These are phyloP conservation scores for Nesogale talazaci DNA, from an alignment of 2,113 vertebrate genomes.

Conservation along the genomic window DNA sequence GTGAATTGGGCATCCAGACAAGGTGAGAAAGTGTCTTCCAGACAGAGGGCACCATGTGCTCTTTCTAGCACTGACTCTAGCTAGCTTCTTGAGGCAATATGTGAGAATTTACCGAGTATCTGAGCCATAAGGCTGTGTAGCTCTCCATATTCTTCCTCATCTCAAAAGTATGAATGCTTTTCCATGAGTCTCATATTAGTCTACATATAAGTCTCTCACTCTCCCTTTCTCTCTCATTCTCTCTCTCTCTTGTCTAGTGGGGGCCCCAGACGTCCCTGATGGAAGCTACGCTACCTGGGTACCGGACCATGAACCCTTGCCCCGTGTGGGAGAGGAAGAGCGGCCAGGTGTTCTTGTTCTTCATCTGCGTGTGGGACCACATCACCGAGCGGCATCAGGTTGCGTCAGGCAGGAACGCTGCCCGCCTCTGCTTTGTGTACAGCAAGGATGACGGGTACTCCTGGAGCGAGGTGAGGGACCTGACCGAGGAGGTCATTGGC, in stretches of 20 bases:
- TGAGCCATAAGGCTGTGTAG: neutral
- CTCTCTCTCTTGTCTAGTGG: constrained; percentile 78
- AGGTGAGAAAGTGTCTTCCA: neutral
- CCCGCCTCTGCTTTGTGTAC: constrained; percentile 90
- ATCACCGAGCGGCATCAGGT: constrained; percentile 89
- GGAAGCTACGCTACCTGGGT: constrained; percentile 70
- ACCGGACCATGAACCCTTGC: constrained; percentile 89
- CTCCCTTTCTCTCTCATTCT: constrained; percentile 68
- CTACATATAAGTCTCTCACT: neutral
- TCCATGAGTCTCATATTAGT: constrained; percentile 33
- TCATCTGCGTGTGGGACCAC: constrained; percentile 91
- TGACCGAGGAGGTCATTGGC: constrained; percentile 90
- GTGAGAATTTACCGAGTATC: constrained; percentile 8
- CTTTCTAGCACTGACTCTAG: neutral
- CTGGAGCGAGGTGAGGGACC: constrained; percentile 90
- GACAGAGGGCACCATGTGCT: neutral
- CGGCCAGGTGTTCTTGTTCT: constrained; percentile 91
- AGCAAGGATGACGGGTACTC: constrained; percentile 88
- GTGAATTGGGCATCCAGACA: constrained; percentile 37
- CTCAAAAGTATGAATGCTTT: constrained; percentile 31
- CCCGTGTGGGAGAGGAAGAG: constrained; percentile 82
- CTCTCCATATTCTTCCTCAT: constrained; percentile 31
- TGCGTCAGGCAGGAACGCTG: constrained; percentile 88
- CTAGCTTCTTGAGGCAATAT: neutral
- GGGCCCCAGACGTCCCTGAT: constrained; percentile 65